Percentiles rank a stretch among this genome's conserved stretches.
Evolutionary conservation across 2,797 vertebrate species (phyloP).

Genomic region (Squalus acanthias): DNA sequence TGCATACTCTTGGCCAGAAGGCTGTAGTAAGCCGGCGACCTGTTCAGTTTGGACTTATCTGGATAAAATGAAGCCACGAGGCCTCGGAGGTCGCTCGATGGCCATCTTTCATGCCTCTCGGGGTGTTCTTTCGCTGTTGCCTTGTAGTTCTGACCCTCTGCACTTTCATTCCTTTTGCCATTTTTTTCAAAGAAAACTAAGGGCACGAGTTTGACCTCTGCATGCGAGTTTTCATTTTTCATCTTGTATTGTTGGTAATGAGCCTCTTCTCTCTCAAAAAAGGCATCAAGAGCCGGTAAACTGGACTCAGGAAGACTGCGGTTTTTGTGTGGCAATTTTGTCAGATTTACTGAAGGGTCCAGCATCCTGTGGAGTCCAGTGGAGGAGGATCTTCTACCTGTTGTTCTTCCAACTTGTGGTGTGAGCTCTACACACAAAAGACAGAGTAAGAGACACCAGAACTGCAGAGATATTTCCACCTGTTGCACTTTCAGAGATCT

Average conservation of each 20-base stretch:
- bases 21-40: background rate
- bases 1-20: slow-evolving; percentile 5
- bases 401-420: background rate
- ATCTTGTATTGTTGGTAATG: background rate
- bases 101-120: background rate
- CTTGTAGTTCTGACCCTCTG: background rate
- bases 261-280: too few species aligned
- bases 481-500: background rate
- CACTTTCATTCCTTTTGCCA: background rate
- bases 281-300: slow-evolving; percentile 20
- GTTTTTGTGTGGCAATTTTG: slow-evolving; percentile 46
- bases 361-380: background rate
- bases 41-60: slow-evolving; percentile 18
- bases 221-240: background rate
- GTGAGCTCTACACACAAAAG: background rate
- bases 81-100: background rate
- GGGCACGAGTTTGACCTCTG: background rate
- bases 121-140: background rate
- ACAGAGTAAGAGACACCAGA: background rate
- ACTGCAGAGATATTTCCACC: background rate
- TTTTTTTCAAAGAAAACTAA: background rate
- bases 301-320: slow-evolving; percentile 50
- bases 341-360: slow-evolving; percentile 59
- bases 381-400: background rate
- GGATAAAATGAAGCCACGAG: background rate